phyloP scores from a whole-genome alignment of 2,888 invertebrate species.

The Malthinus flaveolus region DNA sequence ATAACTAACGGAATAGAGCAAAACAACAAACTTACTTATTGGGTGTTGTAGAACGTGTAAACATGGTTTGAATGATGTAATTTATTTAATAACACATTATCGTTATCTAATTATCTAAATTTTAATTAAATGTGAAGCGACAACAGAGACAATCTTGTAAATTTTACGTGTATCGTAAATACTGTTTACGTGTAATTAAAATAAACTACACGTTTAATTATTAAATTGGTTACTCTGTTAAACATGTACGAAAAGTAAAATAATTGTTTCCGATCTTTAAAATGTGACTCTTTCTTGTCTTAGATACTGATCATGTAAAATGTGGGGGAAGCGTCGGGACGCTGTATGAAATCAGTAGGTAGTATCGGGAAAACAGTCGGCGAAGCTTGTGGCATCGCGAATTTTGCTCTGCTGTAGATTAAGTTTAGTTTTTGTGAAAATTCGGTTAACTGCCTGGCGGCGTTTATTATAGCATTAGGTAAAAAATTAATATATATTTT shows the following conservation, averaged over 20 bases:
- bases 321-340: conserved; percentile 36
- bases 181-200: too few relatives aligned
- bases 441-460: background rate
- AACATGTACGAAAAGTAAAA: background rate
- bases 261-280: background rate
- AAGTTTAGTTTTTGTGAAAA: background rate
- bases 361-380: conserved; percentile 32
- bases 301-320: conserved; percentile 23
- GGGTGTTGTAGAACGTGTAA: too few relatives aligned
- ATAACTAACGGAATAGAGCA: too few relatives aligned
- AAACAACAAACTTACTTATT: too few relatives aligned
- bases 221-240: too few relatives aligned
- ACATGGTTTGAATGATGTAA: too few relatives aligned
- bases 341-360: conserved; percentile 33
- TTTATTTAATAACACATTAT: background rate
- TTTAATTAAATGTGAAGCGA: background rate
- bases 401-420: conserved; percentile 6
- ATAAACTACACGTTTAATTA: too few relatives aligned
- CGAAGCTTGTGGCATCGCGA: conserved; percentile 23
- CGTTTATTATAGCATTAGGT: background rate
- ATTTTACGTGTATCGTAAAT: too few relatives aligned
- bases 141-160: too few relatives aligned
- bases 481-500: background rate
- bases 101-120: background rate
- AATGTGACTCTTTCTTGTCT: conserved; percentile 13